Evolutionary conservation across 2,797 vertebrate genomes (phyloP), one percentile per base, ranked within the genome.

Genomic region (Lepidocolaptes lacrymiger): DNA sequence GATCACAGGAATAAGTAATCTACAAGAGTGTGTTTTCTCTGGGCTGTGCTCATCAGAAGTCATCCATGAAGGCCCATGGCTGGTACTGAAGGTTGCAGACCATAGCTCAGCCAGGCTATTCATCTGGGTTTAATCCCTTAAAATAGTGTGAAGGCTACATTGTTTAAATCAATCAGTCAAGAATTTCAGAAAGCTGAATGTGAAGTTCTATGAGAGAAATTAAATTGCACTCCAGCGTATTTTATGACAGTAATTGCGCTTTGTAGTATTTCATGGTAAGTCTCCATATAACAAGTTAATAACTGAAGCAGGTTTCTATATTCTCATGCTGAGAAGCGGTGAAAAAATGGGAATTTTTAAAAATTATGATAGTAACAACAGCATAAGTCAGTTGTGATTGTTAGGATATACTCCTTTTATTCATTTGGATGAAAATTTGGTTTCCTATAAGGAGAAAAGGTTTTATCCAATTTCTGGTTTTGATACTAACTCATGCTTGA

Each of bases 11-110:
- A 44, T 58, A 80, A 89, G 44, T 93, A 85, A 74, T 85, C 67
- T 79, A 68, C 63, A 88, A 75, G 69, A 72, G 72, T 75, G 43
- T 89, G 88, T 97, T 97, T 95, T 91, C 59, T 82, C 28, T 91
- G 63, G 55, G 67, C 88, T 97, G n/a, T 86, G 64, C 75, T 94
- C 19, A 56, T 85, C 86, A 94, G 74, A 95, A 86, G 63, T 86
- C 76, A 95, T 66, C 78, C 82, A 37, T 54, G 90, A 89, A 74
- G 32, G 54, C 52, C 89, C 0, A 0, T 30, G 36, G 73, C 36
- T 82, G 36, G 36, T 87, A n/a, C 41, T 68, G 58, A 88, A 72
- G 67, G 54, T 93, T 93, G 61, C 1, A 17, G 87, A 71, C 61
- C 21, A 24, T 22, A 27, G 46, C 74, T 93, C 59, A 83, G 28